Evolutionary conservation across 2,888 invertebrate species (phyloP).

Genomic region (Chrysotoxum bicinctum): DNA sequence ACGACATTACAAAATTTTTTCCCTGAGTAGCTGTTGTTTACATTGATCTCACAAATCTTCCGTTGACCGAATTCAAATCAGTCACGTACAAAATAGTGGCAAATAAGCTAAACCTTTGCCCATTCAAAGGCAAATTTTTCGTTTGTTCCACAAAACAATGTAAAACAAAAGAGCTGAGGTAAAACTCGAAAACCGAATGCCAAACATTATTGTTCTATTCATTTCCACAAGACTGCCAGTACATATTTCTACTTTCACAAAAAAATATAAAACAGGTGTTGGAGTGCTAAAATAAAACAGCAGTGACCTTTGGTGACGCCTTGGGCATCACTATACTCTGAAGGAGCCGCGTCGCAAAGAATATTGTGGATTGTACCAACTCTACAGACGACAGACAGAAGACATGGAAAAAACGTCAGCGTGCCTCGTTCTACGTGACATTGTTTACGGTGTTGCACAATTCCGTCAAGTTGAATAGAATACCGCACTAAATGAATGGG

Average conservation of each 20-base stretch:
- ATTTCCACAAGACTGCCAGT: background rate
- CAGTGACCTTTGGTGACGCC: conserved; percentile 66
- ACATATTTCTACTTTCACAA: background rate
- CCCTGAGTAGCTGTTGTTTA: conserved; percentile 24
- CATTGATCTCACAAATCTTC: conserved; percentile 35
- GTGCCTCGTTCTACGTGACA: conserved; percentile 68
- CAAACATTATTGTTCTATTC: conserved; percentile 19
- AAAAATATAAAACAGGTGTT: conserved; percentile 59
- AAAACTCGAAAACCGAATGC: conserved; percentile 46
- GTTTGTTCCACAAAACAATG: conserved; percentile 31
- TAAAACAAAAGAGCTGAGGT: conserved; percentile 61
- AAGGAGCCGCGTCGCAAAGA: conserved; percentile 61
- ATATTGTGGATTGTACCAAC: conserved; percentile 5
- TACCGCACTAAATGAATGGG: conserved; percentile 54
- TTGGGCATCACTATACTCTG: conserved; percentile 40
- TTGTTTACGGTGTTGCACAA: conserved; percentile 67
- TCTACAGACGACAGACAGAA: conserved; percentile 48
- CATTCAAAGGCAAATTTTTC: conserved; percentile 63
- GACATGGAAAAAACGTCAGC: conserved; percentile 64
- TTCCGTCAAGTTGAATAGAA: conserved; percentile 68
- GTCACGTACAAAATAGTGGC: conserved; percentile 66
- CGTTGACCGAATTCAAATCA: conserved; percentile 72
- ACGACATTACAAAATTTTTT: background rate
- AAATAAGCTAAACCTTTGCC: conserved; percentile 39
- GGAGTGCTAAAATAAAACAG: conserved; percentile 39